Conservation (phyloP, 30 jellyfish, hydroid and myxozoan genomes). For the Haliclystus octoradiatus region DNA sequence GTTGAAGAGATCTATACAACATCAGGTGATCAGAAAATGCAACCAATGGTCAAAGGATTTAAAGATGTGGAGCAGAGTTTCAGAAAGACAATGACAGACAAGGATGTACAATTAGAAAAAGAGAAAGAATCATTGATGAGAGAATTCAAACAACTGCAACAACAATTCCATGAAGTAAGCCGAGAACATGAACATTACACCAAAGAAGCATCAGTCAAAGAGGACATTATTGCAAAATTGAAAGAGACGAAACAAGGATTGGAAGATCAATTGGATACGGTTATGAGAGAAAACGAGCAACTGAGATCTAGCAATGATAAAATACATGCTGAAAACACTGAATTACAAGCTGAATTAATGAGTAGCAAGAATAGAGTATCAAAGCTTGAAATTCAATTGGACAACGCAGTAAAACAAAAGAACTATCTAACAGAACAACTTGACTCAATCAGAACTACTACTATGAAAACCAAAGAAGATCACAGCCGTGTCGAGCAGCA, state of each 20-base stretch:
- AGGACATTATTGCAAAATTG: conserved; percentile 56
- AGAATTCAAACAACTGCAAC: conserved; percentile 66
- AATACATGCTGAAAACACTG: conserved; percentile 65
- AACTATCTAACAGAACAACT: conserved; percentile 67
- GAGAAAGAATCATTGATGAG: conserved; percentile 89
- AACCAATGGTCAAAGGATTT: conserved; percentile 61
- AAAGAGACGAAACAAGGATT: conserved; percentile 55
- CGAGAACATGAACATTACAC: conserved; percentile 84
- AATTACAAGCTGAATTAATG: conserved; percentile 42
- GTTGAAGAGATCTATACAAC: conserved; percentile 52
- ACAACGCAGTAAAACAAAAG: conserved; percentile 71
- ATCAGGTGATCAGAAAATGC: conserved; percentile 58
- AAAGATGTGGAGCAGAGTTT: conserved; percentile 59
- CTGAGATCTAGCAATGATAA: conserved; percentile 50
- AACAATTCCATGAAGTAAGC: conserved; percentile 56
- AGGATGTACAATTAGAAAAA: conserved; percentile 39
- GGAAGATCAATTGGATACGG: conserved; percentile 54
- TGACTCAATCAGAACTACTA: conserved; percentile 36
- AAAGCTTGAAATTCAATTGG: conserved; percentile 72
- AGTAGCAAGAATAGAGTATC: conserved; percentile 52
- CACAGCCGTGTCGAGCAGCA: conserved; percentile 66
- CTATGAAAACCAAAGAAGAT: conserved; percentile 52
- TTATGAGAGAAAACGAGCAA: conserved; percentile 44
- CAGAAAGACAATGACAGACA: conserved; percentile 55
- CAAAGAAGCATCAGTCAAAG: conserved; percentile 67